These are phyloP conservation scores for Ispidina lecontei DNA, from an alignment of 2,797 vertebrate species.

Conservation along the genomic window DNA sequence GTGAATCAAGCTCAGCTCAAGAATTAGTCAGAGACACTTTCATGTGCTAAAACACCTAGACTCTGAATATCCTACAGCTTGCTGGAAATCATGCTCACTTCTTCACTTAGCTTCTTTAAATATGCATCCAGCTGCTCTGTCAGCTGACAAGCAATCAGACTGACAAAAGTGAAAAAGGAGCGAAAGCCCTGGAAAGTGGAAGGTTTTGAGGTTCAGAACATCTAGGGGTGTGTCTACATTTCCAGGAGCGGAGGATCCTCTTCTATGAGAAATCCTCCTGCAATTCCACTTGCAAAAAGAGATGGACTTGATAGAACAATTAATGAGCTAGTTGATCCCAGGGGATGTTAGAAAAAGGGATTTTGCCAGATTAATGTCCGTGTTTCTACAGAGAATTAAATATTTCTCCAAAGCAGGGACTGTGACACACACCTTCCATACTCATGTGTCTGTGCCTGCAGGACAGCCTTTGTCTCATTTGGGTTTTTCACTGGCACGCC, in stretches of 20 bases:
- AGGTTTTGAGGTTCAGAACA: not conserved
- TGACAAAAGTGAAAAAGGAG: not conserved
- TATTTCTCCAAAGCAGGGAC: not conserved
- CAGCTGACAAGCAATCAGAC: not conserved
- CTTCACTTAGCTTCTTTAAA: not conserved
- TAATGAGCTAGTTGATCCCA: not conserved
- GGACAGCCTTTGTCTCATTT: not conserved
- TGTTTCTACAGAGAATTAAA: not conserved
- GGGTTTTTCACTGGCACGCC: not conserved
- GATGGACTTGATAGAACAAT: not conserved
- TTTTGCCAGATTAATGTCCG: not conserved
- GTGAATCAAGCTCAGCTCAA: not conserved
- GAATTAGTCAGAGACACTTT: accelerated
- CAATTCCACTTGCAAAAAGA: not conserved
- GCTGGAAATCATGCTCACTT: not conserved
- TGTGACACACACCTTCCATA: not conserved
- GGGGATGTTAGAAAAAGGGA: not conserved
- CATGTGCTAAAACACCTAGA: not conserved
- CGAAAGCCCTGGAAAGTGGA: not conserved
- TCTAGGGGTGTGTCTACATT: not conserved
- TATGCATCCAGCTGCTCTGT: not conserved
- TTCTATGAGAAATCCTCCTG: not conserved
- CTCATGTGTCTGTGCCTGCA: not conserved
- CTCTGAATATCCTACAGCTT: not conserved
- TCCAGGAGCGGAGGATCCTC: not conserved